Percentiles rank a stretch among this genome's conserved stretches.
Evolutionary conservation across 2,113 vertebrate species (phyloP).

Genomic region (Pseudorhombus dupliciocellatus): DNA sequence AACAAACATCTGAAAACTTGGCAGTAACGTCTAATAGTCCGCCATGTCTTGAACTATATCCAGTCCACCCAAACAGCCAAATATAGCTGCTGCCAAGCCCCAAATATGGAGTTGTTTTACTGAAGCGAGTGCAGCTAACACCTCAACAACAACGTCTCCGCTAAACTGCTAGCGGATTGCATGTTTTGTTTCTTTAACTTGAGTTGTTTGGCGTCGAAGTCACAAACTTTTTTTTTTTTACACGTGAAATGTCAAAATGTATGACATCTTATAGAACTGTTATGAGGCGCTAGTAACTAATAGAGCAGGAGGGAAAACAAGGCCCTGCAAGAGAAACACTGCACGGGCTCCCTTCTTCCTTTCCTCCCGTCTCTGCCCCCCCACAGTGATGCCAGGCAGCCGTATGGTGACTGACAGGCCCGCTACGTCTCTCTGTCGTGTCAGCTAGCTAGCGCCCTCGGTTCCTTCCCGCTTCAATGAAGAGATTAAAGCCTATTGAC

Average conservation of each 20-base stretch:
- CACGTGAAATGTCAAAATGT: constrained; percentile 40
- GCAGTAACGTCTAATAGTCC: constrained; percentile 29
- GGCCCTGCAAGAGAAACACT: constrained; percentile 39
- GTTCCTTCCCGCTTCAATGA: constrained; percentile 74
- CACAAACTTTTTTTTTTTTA: constrained; percentile 62
- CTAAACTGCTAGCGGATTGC: neutral
- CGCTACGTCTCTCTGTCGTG: constrained; percentile 63
- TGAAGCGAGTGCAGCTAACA: constrained; percentile 36
- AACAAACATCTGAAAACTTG: constrained; percentile 47
- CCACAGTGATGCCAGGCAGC: constrained; percentile 51
- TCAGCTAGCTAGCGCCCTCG: constrained; percentile 69
- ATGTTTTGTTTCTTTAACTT: constrained; percentile 27
- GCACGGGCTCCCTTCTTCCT: constrained; percentile 20
- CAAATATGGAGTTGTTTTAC: constrained; percentile 37
- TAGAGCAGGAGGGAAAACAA: constrained; percentile 48
- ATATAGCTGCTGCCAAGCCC: constrained; percentile 31
- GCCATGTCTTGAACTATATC: constrained; percentile 37
- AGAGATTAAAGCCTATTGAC: constrained; percentile 83
- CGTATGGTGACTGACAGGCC: constrained; percentile 73
- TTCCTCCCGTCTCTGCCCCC: constrained; percentile 48
- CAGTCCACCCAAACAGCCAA: constrained; percentile 29
- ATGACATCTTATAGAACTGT: constrained; percentile 48
- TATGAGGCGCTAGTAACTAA: constrained; percentile 34
- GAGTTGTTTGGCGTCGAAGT: constrained; percentile 7
- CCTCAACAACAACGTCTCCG: constrained; percentile 20